Base-by-base conservation (phyloP, 92 coral and sea anemone species). In the Umimayanthus chanpuru region DNA sequence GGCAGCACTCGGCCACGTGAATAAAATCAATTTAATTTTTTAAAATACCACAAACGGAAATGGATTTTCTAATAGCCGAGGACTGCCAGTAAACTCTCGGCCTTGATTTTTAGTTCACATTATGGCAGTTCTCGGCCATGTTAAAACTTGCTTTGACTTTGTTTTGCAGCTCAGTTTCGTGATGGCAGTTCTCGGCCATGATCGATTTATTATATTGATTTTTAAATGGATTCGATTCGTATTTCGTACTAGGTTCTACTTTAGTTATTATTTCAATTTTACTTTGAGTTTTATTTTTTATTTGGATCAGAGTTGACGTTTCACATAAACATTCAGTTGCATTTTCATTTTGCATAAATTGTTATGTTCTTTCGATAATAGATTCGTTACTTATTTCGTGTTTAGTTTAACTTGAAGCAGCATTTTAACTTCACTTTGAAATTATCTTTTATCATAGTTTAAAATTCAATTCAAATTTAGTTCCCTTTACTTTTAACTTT, bases 1-100 rank as follows among this genome's bases (percentile, higher is more conserved):
- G 79, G 79, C 79, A 74, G 79, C 49, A 2, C 53, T 74, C 79
- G 79, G 79, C 79, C 79, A 74, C 79, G 73, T 21, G 29, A 66
- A 66, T 21, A 66, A 66, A 66, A 66, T 66, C 26, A 66, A 66
- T 66, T 66, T 26, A 66, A 9, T 66, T 66, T 66, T 66, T 64
- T 32, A 2, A 32, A 64, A 16, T 64, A 66, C 73, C 9, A 66
- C 73, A 66, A 66, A 66, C 29, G 73, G 73, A 66, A 66, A 66
- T 66, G 21, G 73, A 66, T 66, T 66, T 66, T 66, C 73, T 66
- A 66, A 66, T 66, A 66, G 73, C 73, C 73, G 73, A 66, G 73
- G 29, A 66, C 73, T 66, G 73, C 73, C 26, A 67, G 73, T 67
- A 67, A 67, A 23, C 73, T 16, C 73, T 67, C 73, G 73, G 73